Percentiles rank a stretch among this genome's conserved stretches.
These are phyloP conservation scores for Amiota mariae DNA, from an alignment of 2,888 invertebrate species.

Conservation along the genomic window DNA sequence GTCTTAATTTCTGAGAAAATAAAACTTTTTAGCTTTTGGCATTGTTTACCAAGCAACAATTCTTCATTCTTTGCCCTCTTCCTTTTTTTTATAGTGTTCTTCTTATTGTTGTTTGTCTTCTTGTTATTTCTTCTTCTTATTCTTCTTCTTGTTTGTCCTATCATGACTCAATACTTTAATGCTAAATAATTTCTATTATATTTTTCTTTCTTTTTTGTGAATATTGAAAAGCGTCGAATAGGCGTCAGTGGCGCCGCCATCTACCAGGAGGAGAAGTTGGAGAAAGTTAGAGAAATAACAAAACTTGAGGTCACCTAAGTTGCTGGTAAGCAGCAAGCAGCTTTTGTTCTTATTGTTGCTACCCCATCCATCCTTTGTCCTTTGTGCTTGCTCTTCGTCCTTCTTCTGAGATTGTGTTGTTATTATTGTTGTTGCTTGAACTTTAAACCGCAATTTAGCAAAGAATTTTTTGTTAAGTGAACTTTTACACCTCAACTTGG, in stretches of 20 bases:
- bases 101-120: background rate
- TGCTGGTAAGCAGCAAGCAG: background rate
- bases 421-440: slow-evolving; percentile 48
- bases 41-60: slow-evolving; percentile 51
- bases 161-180: slow-evolving; percentile 37
- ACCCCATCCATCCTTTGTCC: too few species aligned
- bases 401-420: background rate
- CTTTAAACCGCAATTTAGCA: slow-evolving; percentile 58
- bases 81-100: background rate
- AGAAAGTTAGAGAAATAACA: slow-evolving; percentile 18
- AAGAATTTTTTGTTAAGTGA: slow-evolving; percentile 50
- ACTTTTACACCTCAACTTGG: slow-evolving; percentile 57
- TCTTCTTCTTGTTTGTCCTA: slow-evolving; percentile 31
- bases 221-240: background rate
- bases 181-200: slow-evolving; percentile 39
- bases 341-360: slow-evolving; percentile 31
- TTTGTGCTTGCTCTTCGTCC: background rate
- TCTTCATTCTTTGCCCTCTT: background rate
- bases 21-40: slow-evolving; percentile 62
- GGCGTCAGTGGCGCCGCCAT: too few species aligned
- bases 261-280: background rate
- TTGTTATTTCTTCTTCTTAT: slow-evolving; percentile 9
- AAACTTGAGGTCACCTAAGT: slow-evolving; percentile 39
- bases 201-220: background rate
- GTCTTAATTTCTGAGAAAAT: slow-evolving; percentile 66